These are phyloP conservation scores for Smutsia temminckii DNA, from an alignment of 2,797 vertebrate species.

Conservation along the genomic window DNA sequence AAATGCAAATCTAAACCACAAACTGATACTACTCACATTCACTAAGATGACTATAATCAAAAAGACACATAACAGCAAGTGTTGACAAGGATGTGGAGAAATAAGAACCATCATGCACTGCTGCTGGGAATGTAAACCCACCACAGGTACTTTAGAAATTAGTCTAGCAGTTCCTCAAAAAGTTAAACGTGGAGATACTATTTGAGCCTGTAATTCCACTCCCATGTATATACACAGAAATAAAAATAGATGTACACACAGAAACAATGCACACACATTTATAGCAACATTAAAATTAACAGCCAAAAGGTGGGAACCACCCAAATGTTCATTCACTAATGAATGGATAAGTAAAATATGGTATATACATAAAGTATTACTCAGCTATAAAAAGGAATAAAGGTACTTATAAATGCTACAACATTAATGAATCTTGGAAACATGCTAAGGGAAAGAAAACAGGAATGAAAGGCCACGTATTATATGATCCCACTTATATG, in stretches of 20 bases:
- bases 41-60: not conserved
- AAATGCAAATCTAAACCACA: not conserved
- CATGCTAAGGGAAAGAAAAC: not conserved
- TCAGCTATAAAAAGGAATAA: not conserved
- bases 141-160: not conserved
- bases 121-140: not conserved
- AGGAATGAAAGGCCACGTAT: not conserved
- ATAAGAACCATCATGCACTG: not conserved
- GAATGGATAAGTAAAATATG: not conserved
- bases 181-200: not conserved
- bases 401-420: not conserved
- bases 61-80: not conserved
- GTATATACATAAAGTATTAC: not conserved
- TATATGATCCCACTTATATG: not conserved
- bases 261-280: not conserved
- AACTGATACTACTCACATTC: not conserved
- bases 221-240: not conserved
- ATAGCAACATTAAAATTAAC: not conserved
- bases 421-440: not conserved
- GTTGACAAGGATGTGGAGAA: not conserved
- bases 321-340: not conserved
- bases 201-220: not conserved
- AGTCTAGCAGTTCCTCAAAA: not conserved
- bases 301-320: not conserved
- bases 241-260: not conserved